These are phyloP conservation scores for Omphaloscelis lunosa DNA, from an alignment of 2,888 invertebrate species.

Conservation along the genomic window DNA sequence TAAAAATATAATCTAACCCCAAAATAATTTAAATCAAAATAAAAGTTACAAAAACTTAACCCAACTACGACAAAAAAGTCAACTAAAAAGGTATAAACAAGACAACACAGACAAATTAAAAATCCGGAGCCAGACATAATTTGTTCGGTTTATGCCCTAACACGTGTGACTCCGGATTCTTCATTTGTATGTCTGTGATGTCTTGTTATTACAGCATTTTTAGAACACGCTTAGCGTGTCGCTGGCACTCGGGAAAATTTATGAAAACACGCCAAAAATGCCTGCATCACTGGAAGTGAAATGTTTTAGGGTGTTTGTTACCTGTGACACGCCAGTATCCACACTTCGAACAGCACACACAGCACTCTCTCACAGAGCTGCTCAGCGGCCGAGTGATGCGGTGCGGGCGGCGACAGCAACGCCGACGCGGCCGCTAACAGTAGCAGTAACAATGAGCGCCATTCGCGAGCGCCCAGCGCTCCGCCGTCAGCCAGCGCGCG, in stretches of 20 bases:
- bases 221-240: not conserved
- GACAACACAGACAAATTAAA: too few relatives aligned
- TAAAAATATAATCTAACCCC: too few relatives aligned
- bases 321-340: constrained; percentile 91
- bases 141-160: too few relatives aligned
- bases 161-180: too few relatives aligned
- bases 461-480: constrained; percentile 95
- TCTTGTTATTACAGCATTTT: not conserved
- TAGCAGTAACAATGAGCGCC: constrained; percentile 97
- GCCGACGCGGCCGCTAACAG: constrained; percentile 96
- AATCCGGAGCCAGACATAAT: too few relatives aligned
- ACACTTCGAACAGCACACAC: constrained; percentile 97
- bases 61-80: too few relatives aligned
- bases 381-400: constrained; percentile 98
- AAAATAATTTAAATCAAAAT: too few relatives aligned
- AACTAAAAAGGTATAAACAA: too few relatives aligned
- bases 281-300: not conserved
- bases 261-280: not conserved
- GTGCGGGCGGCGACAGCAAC: constrained; percentile 97
- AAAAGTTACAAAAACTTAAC: too few relatives aligned
- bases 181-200: too few relatives aligned
- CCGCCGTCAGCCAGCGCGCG: constrained; percentile 92
- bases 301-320: constrained; percentile 45
- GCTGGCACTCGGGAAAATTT: not conserved
- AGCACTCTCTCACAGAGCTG: constrained; percentile 98